Percentiles rank a stretch among this genome's conserved stretches.
Conservation (phyloP, 2,797 vertebrate species). For the Avahi laniger region DNA sequence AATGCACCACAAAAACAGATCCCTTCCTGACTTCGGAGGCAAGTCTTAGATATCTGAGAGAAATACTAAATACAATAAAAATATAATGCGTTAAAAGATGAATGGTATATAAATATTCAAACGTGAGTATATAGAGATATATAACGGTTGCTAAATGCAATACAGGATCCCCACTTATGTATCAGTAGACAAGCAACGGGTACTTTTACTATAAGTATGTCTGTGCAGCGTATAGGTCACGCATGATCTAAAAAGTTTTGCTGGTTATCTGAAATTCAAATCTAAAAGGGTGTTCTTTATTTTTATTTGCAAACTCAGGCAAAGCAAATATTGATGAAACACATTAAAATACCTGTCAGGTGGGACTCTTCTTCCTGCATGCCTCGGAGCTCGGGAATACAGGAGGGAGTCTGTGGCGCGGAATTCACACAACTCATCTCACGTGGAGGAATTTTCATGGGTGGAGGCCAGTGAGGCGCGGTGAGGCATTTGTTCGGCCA, state of each 20-base stretch:
- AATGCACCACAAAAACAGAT: background rate
- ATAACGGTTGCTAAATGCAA: background rate
- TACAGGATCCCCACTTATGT: no score
- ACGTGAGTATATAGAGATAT: background rate
- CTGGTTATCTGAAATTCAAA: background rate
- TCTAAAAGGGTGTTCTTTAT: background rate
- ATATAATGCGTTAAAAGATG: background rate
- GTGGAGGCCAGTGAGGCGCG: background rate
- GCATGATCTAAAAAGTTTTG: background rate
- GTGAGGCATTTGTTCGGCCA: fast-evolving
- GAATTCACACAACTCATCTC: background rate
- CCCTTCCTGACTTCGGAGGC: background rate
- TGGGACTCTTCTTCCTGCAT: background rate
- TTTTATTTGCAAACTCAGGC: background rate
- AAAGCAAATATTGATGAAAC: background rate
- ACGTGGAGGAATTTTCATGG: fast-evolving
- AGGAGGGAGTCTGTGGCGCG: background rate
- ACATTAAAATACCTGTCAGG: background rate
- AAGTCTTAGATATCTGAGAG: no score
- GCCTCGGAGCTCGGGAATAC: background rate
- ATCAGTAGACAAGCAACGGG: background rate
- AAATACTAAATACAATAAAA: background rate
- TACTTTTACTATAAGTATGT: background rate
- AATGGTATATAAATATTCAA: background rate
- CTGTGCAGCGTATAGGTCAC: no score